Percentiles rank a stretch among this genome's conserved stretches.
These are phyloP conservation scores for Peribatodes rhomboidaria DNA, from an alignment of 2,888 invertebrate genomes.

Conservation along the genomic window DNA sequence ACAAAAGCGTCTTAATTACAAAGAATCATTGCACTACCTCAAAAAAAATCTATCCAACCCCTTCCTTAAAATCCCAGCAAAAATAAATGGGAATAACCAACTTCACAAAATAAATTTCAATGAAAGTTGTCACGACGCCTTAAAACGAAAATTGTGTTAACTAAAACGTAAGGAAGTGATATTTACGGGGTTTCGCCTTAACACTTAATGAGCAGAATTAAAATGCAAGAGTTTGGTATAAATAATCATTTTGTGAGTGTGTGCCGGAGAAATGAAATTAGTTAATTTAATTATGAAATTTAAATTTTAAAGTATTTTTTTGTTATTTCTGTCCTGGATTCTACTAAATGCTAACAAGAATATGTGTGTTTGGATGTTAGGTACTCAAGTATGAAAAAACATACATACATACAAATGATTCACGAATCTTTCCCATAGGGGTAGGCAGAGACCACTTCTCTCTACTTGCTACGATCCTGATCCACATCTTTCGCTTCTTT, in stretches of 20 bases:
- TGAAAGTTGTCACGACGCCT: conserved; percentile 71
- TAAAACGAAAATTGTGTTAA: conserved; percentile 85
- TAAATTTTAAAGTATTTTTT: neutral
- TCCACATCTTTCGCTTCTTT: too few species aligned
- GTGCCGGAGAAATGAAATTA: conserved; percentile 5
- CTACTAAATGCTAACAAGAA: too few species aligned
- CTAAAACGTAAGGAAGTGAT: conserved; percentile 80
- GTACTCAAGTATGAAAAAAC: too few species aligned
- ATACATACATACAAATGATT: too few species aligned
- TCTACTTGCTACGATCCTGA: too few species aligned
- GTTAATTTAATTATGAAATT: neutral
- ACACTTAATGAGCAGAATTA: conserved; percentile 43
- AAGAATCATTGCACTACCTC: too few species aligned
- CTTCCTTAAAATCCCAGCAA: conserved; percentile 20
- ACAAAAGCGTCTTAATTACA: too few species aligned
- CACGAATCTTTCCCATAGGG: too few species aligned
- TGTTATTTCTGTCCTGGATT: too few species aligned
- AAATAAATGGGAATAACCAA: conserved; percentile 41
- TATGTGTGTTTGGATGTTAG: too few species aligned
- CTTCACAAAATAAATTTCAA: conserved; percentile 74
- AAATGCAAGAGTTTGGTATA: conserved; percentile 33
- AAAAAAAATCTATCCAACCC: conserved; percentile 29
- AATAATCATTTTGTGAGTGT: conserved; percentile 30
- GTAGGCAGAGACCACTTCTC: too few species aligned
- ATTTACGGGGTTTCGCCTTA: conserved; percentile 68